Evolutionary conservation across 2,113 vertebrate species (phyloP).

Genomic region (Scomber scombrus): DNA sequence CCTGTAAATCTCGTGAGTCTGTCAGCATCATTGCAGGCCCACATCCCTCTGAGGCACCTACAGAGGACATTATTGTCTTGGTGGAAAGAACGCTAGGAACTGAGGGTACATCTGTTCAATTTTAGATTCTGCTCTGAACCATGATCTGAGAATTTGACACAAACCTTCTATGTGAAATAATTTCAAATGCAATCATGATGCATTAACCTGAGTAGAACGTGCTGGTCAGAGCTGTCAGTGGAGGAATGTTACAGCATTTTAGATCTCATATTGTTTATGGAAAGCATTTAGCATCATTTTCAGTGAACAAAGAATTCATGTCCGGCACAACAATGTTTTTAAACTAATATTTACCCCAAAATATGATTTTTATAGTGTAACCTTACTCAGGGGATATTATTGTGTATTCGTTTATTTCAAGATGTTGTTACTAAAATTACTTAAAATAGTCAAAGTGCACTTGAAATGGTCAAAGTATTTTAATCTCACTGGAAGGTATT

Average conservation of each 20-base stretch:
- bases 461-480: not conserved
- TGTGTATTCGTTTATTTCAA: not conserved
- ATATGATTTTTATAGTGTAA: not conserved
- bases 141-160: slow-evolving; percentile 12
- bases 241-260: not conserved
- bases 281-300: not conserved
- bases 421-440: not conserved
- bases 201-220: not conserved
- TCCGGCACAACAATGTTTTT: not conserved
- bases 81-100: slow-evolving; percentile 21
- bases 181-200: slow-evolving; percentile 25
- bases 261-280: not conserved
- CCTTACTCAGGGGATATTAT: too few relatives aligned
- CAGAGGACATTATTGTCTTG: slow-evolving; percentile 43
- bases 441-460: not conserved
- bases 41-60: slow-evolving; percentile 50
- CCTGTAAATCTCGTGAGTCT: slow-evolving; percentile 63
- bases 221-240: not conserved
- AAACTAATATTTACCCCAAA: not conserved
- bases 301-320: not conserved
- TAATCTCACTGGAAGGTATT: not conserved
- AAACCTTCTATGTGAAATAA: not conserved
- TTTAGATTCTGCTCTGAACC: slow-evolving; percentile 22
- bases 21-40: slow-evolving; percentile 50
- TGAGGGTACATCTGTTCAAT: slow-evolving; percentile 5